Conservation (phyloP, 2,113 vertebrate genomes). For the Deroptyus accipitrinus region DNA sequence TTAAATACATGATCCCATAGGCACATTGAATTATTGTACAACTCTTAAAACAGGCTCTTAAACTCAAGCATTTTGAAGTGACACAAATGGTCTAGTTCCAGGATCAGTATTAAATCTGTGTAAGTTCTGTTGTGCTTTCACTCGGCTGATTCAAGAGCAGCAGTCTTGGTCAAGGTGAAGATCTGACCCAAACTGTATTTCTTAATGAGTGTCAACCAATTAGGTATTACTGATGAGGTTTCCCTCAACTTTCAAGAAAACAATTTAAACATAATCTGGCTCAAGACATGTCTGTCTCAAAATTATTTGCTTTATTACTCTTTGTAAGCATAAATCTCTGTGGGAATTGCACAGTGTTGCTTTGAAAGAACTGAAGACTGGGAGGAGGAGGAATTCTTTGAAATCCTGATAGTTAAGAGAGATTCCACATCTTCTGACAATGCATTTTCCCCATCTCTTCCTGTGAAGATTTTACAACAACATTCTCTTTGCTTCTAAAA, state of each 20-base stretch:
- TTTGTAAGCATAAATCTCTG: neutral
- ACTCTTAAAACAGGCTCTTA: neutral
- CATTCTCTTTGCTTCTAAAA: neutral
- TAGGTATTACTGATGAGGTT: neutral
- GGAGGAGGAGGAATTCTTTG: neutral
- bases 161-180: neutral
- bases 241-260: neutral
- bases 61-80: neutral
- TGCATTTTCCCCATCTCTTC: neutral
- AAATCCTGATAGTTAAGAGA: neutral
- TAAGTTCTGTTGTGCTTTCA: neutral
- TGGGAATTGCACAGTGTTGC: neutral
- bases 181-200: neutral
- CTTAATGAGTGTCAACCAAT: neutral
- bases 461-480: neutral
- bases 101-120: neutral
- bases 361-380: neutral
- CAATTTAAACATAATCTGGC: neutral
- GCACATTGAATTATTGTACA: neutral
- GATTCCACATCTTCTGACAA: neutral
- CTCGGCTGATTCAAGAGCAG: neutral
- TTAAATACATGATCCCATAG: neutral
- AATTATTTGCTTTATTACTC: neutral
- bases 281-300: neutral
- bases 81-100: neutral